A percentile compares a stretch with the other conserved stretches of the same genome.
phyloP scores from a whole-genome alignment of 2,888 invertebrate genomes.

The Drosophila stalkeri region DNA sequence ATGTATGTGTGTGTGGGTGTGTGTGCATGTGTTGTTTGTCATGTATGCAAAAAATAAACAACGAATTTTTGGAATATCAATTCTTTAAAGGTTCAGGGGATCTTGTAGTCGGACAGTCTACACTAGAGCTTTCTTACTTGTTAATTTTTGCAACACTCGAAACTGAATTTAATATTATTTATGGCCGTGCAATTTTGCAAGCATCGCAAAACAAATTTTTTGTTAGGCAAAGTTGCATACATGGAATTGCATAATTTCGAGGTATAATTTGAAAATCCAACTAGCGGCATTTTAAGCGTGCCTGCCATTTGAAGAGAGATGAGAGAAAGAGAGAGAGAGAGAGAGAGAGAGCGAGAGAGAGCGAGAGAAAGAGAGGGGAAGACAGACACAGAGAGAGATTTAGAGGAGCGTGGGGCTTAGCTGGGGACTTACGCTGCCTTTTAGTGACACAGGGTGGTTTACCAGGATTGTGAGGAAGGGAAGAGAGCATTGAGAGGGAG shows the following conservation, averaged over 20 bases:
- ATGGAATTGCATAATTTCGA: slow-evolving; percentile 75
- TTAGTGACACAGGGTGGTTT: not conserved
- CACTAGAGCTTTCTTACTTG: no score
- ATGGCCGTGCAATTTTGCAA: slow-evolving; percentile 53
- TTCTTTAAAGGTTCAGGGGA: no score
- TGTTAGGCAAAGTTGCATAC: slow-evolving; percentile 44
- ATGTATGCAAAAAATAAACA: no score
- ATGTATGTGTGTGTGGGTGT: no score
- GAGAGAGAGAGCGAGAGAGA: not conserved
- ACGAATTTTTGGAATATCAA: no score
- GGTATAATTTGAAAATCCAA: slow-evolving; percentile 71
- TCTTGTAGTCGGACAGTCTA: no score
- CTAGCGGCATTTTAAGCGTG: slow-evolving; percentile 33
- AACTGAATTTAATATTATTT: slow-evolving; percentile 72
- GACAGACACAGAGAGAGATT: not conserved
- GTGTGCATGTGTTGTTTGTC: no score
- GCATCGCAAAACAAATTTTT: slow-evolving; percentile 56
- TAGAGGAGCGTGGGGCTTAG: not conserved
- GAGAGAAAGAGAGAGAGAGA: not conserved
- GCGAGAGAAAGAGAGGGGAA: not conserved
- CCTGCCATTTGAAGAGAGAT: slow-evolving; percentile 6
- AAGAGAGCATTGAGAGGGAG: not conserved
- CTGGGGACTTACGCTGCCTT: slow-evolving; percentile 15
- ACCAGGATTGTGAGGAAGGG: not conserved
- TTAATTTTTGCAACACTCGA: slow-evolving; percentile 10